phyloP scores from a whole-genome alignment of 2,113 vertebrate species.

The Thermophis baileyi region DNA sequence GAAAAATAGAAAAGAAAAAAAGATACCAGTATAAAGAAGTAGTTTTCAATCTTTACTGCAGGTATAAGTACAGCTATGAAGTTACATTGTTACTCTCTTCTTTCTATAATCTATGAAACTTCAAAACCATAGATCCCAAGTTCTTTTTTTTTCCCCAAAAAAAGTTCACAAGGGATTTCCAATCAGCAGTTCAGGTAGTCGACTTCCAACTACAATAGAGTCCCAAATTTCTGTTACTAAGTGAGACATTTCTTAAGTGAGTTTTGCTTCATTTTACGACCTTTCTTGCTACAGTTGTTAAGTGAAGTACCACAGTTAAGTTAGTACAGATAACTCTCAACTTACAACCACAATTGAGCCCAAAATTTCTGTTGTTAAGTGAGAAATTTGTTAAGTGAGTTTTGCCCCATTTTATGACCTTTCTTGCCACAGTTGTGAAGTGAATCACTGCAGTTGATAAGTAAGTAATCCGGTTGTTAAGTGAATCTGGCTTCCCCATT shows the following conservation, averaged over 20 bases:
- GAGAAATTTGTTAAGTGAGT: background rate
- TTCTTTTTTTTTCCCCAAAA: background rate
- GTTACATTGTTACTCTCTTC: background rate
- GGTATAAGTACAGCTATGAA: background rate
- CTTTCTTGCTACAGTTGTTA: background rate
- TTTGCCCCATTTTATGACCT: background rate
- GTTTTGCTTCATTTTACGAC: background rate
- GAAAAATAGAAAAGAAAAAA: background rate
- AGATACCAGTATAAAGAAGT: background rate
- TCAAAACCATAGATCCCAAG: background rate
- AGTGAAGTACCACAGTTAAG: background rate
- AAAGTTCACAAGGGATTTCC: background rate
- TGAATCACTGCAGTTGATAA: background rate
- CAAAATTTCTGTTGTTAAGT: background rate
- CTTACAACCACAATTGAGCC: background rate
- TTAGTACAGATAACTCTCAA: background rate
- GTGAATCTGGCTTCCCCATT: background rate
- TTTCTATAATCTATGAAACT: background rate
- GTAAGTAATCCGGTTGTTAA: background rate
- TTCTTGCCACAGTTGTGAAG: background rate
- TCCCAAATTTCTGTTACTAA: background rate
- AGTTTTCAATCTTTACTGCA: background rate
- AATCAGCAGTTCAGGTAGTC: background rate
- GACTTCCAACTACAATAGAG: background rate
- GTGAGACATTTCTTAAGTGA: background rate